phyloP scores from a whole-genome alignment of 2,113 vertebrate genomes.

The Cervus canadensis region DNA sequence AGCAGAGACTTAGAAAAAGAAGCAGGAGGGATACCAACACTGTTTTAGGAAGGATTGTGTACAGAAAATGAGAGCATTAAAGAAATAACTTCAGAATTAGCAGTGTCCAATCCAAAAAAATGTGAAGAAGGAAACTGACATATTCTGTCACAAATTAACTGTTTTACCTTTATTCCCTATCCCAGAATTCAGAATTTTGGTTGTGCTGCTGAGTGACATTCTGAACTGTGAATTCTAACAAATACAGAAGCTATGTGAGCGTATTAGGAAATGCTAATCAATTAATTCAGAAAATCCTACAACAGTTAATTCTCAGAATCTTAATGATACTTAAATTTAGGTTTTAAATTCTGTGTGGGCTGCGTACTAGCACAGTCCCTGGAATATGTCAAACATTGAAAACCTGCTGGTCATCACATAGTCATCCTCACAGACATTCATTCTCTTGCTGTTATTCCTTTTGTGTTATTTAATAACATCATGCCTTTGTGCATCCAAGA shows the following conservation, averaged over 20 bases:
- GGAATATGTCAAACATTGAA: not conserved
- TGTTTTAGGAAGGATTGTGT: not conserved
- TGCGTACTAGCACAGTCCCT: not conserved
- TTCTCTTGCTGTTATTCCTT: not conserved
- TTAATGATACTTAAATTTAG: not conserved
- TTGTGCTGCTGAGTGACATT: not conserved
- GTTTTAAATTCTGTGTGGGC: not conserved
- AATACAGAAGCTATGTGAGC: not conserved
- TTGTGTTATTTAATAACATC: not conserved
- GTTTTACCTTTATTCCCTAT: not conserved
- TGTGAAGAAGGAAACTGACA: not conserved
- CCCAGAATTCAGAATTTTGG: not conserved
- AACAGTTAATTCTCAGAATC: not conserved
- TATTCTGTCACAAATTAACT: not conserved
- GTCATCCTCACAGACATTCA: not conserved
- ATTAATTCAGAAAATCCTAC: not conserved
- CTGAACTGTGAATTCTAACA: not conserved
- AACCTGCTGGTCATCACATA: not conserved
- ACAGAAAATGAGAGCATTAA: not conserved
- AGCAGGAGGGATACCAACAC: fast-evolving
- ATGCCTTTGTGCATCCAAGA: not conserved
- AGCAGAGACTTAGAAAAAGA: not conserved
- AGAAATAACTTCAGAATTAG: not conserved
- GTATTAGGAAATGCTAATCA: not conserved
- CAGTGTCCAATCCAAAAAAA: not conserved